Evolutionary conservation across 1,140 invertebrate genomes (phyloP).

Genomic region (Caerostris darwini): DNA sequence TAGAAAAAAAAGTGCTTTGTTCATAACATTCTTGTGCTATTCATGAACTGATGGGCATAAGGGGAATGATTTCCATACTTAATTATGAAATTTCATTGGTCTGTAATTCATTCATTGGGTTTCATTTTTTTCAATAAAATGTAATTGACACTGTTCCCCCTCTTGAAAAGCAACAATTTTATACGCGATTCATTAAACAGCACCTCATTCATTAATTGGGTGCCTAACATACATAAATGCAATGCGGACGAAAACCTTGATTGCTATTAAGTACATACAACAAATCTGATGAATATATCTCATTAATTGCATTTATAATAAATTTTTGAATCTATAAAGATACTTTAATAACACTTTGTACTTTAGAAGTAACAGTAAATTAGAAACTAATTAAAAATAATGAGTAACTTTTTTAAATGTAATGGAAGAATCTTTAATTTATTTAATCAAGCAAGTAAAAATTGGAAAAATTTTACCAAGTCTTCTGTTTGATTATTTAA

Average conservation of each 20-base stretch:
- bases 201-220: background rate
- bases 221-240: background rate
- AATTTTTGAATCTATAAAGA: background rate
- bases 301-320: background rate
- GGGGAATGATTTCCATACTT: background rate
- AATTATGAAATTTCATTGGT: background rate
- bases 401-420: too few species aligned
- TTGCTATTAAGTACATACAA: background rate
- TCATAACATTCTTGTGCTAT: background rate
- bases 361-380: too few species aligned
- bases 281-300: background rate
- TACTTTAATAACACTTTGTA: too few species aligned
- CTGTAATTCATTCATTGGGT: too few species aligned
- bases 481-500: too few species aligned
- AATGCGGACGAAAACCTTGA: background rate
- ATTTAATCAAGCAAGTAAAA: too few species aligned
- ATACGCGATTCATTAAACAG: background rate
- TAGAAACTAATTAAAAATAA: too few species aligned
- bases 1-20: too few species aligned
- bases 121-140: background rate
- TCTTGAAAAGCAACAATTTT: background rate
- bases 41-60: background rate
- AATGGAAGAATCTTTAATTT: too few species aligned
- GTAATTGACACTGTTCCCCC: background rate
- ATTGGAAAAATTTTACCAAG: too few species aligned